Evolutionary conservation across 1,140 invertebrate genomes (phyloP).

Genomic region (Centruroides sculpturatus): DNA sequence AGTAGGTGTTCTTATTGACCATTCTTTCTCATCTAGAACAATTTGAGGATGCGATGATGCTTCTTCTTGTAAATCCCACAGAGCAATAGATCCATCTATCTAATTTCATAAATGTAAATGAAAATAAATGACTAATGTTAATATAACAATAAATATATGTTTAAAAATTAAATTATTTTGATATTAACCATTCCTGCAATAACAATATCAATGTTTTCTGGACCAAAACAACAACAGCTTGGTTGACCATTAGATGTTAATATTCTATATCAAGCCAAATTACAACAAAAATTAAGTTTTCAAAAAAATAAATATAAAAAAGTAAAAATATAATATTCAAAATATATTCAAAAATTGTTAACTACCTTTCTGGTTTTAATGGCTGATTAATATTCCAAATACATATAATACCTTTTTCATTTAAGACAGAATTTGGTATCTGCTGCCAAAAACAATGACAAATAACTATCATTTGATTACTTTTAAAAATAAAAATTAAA

Average conservation of each 20-base stretch:
- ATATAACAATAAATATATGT: not conserved
- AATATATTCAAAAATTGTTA: not conserved
- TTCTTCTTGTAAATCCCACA: slow-evolving; percentile 48
- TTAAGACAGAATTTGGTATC: slow-evolving; percentile 7
- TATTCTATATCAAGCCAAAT: slow-evolving; percentile 30
- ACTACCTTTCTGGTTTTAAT: slow-evolving; percentile 35
- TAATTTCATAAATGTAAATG: not conserved
- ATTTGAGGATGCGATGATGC: slow-evolving; percentile 29
- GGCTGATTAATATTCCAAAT: slow-evolving; percentile 50
- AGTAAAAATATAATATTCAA: not conserved
- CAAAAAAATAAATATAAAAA: no score
- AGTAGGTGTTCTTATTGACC: slow-evolving; percentile 31
- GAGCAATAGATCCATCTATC: slow-evolving; percentile 43
- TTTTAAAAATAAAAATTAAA: no score
- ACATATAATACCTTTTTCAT: slow-evolving; percentile 34
- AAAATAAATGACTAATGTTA: not conserved
- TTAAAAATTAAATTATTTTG: not conserved
- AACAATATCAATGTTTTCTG: slow-evolving; percentile 44
- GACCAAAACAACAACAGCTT: slow-evolving; percentile 43
- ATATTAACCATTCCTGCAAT: slow-evolving; percentile 46
- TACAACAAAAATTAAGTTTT: no score
- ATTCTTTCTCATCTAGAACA: no score
- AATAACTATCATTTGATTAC: no score
- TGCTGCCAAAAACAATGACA: not conserved
- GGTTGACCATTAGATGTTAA: slow-evolving; percentile 45